Percentiles rank a stretch among this genome's conserved stretches.
Conservation (phyloP, 2,113 vertebrate species). For the Oxyura jamaicensis region DNA sequence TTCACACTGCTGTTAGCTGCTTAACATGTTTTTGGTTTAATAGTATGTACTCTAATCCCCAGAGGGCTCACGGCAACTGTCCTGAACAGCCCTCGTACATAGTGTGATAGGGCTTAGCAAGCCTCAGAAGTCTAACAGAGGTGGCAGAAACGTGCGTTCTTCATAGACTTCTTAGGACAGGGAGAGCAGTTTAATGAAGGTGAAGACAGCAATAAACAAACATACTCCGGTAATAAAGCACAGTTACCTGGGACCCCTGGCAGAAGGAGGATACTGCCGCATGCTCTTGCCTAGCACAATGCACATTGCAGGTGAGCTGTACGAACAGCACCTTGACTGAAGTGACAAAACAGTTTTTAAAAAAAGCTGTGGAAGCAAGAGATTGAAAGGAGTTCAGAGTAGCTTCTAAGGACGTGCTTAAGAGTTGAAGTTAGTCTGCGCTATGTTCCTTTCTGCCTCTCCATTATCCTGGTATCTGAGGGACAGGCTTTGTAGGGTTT, state of each 20-base stretch:
- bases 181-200: background rate
- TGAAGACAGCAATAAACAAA: constrained; percentile 72
- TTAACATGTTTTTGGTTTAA: background rate
- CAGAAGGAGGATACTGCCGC: constrained; percentile 21
- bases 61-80: background rate
- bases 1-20: background rate
- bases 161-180: background rate
- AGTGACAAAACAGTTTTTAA: background rate
- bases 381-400: background rate
- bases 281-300: constrained; percentile 2
- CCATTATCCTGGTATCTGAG: background rate
- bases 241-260: constrained; percentile 50
- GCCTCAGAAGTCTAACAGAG: background rate
- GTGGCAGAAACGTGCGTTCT: background rate
- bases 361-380: background rate
- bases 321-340: background rate
- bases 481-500: background rate
- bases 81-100: background rate
- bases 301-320: background rate
- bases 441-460: background rate
- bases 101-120: background rate
- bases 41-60: background rate
- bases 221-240: constrained; percentile 59
- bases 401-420: background rate
- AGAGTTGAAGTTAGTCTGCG: background rate